Conservation (phyloP, 2,888 invertebrate species). For the Agonopterix alstromeriana region DNA sequence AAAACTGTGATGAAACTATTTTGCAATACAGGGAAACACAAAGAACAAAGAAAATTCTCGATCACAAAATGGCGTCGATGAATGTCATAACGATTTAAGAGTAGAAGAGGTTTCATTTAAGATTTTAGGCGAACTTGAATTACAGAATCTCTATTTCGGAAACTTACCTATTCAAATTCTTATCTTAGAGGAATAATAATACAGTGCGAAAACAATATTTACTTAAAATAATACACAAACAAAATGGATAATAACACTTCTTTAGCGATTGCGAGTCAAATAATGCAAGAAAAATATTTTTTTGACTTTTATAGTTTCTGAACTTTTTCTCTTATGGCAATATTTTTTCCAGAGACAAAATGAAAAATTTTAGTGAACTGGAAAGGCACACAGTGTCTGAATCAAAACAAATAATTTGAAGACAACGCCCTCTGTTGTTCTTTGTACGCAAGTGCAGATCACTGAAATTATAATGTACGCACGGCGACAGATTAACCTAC, state of each 20-base stretch:
- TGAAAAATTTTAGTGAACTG: constrained; percentile 8
- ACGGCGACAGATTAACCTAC: too few species aligned
- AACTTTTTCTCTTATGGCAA: constrained; percentile 7
- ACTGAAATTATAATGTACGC: too few species aligned
- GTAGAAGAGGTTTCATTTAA: neutral
- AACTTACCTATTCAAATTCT: constrained; percentile 3
- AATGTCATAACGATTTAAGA: constrained; percentile 2
- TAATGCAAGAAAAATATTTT: constrained; percentile 3
- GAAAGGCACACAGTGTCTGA: too few species aligned
- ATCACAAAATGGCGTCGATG: constrained; percentile 65
- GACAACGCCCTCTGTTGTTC: too few species aligned
- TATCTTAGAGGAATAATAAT: neutral
- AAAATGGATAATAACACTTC: constrained; percentile 2
- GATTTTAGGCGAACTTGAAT: neutral
- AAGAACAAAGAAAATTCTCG: constrained; percentile 60
- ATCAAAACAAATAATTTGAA: too few species aligned
- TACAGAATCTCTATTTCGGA: neutral
- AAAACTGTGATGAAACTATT: constrained; percentile 11
- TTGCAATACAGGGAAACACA: constrained; percentile 19
- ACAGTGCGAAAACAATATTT: neutral
- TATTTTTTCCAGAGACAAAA: neutral
- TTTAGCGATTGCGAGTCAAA: neutral
- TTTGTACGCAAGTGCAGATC: too few species aligned
- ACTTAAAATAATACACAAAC: constrained; percentile 3
- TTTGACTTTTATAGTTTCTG: constrained; percentile 1